A percentile compares a stretch with the other conserved stretches of the same genome.
Conservation (phyloP, 2,797 vertebrate species). For the Falco rusticolus region DNA sequence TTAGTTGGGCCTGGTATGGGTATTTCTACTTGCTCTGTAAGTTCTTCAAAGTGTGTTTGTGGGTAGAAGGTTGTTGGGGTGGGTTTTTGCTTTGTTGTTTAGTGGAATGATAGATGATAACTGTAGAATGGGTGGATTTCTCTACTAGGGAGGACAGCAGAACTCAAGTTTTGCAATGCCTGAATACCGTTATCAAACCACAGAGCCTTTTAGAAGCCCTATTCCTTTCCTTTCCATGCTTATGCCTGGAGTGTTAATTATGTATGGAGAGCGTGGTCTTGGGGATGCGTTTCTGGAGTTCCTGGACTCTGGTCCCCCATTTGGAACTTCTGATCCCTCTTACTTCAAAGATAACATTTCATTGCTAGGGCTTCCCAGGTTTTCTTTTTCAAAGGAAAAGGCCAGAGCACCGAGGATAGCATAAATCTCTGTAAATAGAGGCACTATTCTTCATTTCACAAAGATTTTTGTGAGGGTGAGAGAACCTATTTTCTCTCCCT, state of each 20-base stretch:
- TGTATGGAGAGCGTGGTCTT: accelerated
- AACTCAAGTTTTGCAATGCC: not conserved
- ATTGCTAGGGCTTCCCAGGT: not conserved
- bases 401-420: not conserved
- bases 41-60: not conserved
- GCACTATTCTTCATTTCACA: not conserved
- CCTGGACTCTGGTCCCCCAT: not conserved
- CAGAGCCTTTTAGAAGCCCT: not conserved
- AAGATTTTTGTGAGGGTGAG: not conserved
- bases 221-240: not conserved
- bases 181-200: not conserved
- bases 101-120: not conserved
- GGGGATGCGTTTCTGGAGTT: not conserved
- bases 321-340: not conserved
- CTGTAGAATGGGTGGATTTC: not conserved
- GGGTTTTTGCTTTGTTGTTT: not conserved
- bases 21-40: not conserved
- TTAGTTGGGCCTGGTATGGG: not conserved
- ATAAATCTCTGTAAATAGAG: not conserved
- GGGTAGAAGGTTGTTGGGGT: not conserved
- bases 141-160: not conserved
- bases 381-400: not conserved
- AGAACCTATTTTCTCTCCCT: not conserved
- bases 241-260: not conserved
- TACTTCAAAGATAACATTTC: not conserved